Conservation (phyloP, 2,888 invertebrate genomes). For the Eupelmus urozonus region DNA sequence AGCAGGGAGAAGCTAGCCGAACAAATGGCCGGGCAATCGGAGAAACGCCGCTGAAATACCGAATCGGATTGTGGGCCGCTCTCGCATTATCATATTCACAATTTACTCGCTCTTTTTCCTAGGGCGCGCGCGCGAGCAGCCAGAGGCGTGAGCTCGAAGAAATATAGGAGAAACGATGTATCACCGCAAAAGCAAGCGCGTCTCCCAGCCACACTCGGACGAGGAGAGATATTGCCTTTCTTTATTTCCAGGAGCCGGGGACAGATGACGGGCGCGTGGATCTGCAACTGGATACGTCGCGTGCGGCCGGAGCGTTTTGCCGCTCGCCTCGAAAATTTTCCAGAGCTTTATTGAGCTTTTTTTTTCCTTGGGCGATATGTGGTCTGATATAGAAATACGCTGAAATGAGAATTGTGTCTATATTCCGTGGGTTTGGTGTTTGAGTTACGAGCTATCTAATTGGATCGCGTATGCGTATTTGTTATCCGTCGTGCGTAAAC, state of each 20-base stretch:
- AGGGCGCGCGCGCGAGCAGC: background rate
- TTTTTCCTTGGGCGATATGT: too few relatives aligned
- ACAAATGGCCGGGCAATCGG: slow-evolving; percentile 74
- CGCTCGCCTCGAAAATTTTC: background rate
- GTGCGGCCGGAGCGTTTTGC: too few relatives aligned
- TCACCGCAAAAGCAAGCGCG: slow-evolving; percentile 22
- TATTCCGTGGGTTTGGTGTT: too few relatives aligned
- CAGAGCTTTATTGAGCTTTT: too few relatives aligned
- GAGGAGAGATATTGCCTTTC: slow-evolving; percentile 54
- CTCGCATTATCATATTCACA: slow-evolving; percentile 74
- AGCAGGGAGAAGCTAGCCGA: slow-evolving; percentile 66
- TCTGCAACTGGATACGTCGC: slow-evolving; percentile 2
- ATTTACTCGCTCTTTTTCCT: slow-evolving; percentile 62
- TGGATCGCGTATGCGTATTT: too few relatives aligned
- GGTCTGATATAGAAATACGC: too few relatives aligned
- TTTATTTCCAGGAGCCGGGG: slow-evolving; percentile 47
- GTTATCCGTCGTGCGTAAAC: too few relatives aligned
- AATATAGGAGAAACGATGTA: slow-evolving; percentile 54
- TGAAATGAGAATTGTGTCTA: too few relatives aligned
- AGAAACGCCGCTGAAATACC: slow-evolving; percentile 74
- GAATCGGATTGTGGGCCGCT: slow-evolving; percentile 71
- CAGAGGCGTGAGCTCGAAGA: slow-evolving; percentile 20
- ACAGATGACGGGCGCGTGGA: slow-evolving; percentile 51
- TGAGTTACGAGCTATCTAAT: too few relatives aligned
- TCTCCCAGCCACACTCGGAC: slow-evolving; percentile 15